Evolutionary conservation across 2,888 invertebrate genomes (phyloP).

Genomic region (Acronicta psi): DNA sequence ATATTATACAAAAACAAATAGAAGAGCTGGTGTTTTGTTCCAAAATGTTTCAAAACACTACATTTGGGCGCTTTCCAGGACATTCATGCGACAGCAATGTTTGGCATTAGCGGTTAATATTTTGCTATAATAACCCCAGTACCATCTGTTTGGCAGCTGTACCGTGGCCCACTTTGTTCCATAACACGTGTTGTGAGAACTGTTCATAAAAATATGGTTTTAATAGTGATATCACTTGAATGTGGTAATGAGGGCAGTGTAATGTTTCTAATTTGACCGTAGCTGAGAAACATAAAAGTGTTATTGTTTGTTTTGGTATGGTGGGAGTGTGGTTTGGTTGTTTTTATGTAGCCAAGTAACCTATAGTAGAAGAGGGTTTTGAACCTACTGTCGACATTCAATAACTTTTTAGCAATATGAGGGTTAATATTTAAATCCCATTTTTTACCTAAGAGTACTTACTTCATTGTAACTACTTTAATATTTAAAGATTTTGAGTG

Average conservation of each 20-base stretch:
- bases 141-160: conserved; percentile 77
- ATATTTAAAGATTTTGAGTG: too few species aligned
- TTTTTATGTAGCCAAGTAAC: too few species aligned
- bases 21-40: conserved; percentile 36
- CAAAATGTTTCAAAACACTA: conserved; percentile 41
- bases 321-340: neutral
- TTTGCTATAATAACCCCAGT: conserved; percentile 63
- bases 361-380: neutral
- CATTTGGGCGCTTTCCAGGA: conserved; percentile 58
- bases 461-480: neutral
- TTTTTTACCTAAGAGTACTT: too few species aligned
- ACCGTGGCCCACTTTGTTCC: conserved; percentile 66
- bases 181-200: conserved; percentile 68
- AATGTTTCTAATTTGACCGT: conserved; percentile 31
- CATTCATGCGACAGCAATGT: conserved; percentile 46
- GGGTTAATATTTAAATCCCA: too few species aligned
- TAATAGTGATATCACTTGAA: conserved; percentile 39
- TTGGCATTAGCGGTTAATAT: conserved; percentile 63
- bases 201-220: conserved; percentile 45
- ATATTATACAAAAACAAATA: conserved; percentile 23
- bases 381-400: neutral
- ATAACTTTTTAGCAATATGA: too few species aligned
- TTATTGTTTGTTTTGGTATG: conserved; percentile 12
- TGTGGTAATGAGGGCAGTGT: conserved; percentile 42
- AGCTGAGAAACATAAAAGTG: conserved; percentile 11